A percentile compares a stretch with the other conserved stretches of the same genome.
phyloP scores from a whole-genome alignment of 2,888 invertebrate genomes.

The Ophioninae sp. region DNA sequence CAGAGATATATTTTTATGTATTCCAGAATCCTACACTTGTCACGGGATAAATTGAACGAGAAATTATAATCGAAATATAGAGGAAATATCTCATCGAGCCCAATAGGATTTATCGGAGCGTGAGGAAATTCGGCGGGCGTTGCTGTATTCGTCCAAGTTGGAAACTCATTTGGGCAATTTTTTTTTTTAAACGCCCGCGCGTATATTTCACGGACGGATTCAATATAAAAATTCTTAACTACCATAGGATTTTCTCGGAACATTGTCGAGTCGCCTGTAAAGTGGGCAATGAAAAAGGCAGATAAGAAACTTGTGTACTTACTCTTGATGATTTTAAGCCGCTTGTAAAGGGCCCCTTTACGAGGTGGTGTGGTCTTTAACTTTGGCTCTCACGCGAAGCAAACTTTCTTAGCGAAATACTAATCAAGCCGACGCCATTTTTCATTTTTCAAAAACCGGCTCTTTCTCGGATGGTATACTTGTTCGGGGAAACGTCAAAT shows the following conservation, averaged over 20 bases:
- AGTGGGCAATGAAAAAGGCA: neutral
- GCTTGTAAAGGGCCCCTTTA: neutral
- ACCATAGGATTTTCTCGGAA: neutral
- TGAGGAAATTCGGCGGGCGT: neutral
- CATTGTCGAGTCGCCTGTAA: neutral
- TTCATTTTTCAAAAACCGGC: neutral
- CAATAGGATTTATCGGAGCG: neutral
- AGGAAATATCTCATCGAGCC: neutral
- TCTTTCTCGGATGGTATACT: too few relatives aligned
- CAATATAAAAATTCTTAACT: neutral
- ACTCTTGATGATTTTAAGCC: neutral
- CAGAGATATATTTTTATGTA: neutral
- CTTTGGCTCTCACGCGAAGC: neutral
- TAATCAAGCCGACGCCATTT: neutral
- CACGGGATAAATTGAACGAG: neutral
- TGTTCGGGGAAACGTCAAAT: too few relatives aligned
- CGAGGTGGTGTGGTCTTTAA: neutral
- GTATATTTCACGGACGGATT: neutral
- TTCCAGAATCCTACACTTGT: neutral
- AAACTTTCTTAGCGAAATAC: neutral
- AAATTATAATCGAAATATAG: neutral
- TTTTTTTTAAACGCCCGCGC: neutral
- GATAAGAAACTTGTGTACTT: conserved; percentile 1
- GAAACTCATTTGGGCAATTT: neutral
- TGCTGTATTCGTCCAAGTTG: neutral